Evolutionary conservation across 2,888 invertebrate genomes (phyloP).

Genomic region (Phlogophora meticulosa): DNA sequence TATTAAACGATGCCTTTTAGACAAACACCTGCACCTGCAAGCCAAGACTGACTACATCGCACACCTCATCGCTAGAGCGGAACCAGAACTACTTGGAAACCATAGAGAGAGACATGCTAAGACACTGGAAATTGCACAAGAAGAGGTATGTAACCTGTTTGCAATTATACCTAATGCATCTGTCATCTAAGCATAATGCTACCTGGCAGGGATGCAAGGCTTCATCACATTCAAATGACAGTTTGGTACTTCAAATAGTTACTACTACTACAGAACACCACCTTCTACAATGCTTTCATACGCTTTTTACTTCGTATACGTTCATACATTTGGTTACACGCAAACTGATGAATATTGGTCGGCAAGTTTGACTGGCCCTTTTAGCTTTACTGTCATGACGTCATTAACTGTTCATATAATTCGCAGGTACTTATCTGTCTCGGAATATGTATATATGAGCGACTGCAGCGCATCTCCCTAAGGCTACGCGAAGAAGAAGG

Average conservation of each 20-base stretch:
- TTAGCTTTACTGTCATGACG: neutral
- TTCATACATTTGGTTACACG: too few relatives aligned
- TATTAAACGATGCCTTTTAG: slow-evolving; percentile 96
- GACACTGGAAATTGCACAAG: slow-evolving; percentile 99
- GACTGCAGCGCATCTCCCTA: slow-evolving; percentile 96
- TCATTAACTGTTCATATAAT: neutral
- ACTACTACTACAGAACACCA: too few relatives aligned
- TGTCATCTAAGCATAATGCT: too few relatives aligned
- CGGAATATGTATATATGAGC: slow-evolving; percentile 97
- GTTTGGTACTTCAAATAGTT: too few relatives aligned
- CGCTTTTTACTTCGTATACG: too few relatives aligned
- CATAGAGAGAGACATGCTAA: slow-evolving; percentile 98
- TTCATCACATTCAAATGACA: too few relatives aligned
- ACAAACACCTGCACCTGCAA: slow-evolving; percentile 97
- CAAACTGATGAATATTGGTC: neutral
- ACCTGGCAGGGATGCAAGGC: too few relatives aligned
- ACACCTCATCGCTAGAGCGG: slow-evolving; percentile 96
- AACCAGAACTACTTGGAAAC: slow-evolving; percentile 97
- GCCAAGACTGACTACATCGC: slow-evolving; percentile 97
- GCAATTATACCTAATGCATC: neutral
- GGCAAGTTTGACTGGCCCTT: neutral
- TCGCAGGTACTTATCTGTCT: slow-evolving; percentile 96
- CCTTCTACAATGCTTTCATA: too few relatives aligned
- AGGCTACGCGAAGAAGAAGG: slow-evolving; percentile 97
- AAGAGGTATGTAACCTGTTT: slow-evolving; percentile 91